A percentile compares a stretch with the other conserved stretches of the same genome.
Conservation (phyloP, 2,113 vertebrate genomes). For the Spermophilus dauricus region DNA sequence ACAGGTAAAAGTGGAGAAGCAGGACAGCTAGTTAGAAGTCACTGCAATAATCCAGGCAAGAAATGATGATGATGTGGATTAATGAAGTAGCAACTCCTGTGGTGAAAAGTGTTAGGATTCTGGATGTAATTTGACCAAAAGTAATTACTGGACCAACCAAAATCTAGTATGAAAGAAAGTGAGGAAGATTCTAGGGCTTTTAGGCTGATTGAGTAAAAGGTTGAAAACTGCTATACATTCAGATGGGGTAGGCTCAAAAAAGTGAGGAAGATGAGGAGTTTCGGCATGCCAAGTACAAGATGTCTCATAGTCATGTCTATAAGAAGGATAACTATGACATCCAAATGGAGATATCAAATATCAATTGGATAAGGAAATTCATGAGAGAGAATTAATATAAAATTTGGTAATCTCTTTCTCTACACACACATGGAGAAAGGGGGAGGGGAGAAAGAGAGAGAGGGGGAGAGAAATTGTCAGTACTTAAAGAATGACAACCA, state of each 20-base stretch:
- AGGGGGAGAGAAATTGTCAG: too few species aligned
- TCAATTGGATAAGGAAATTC: not conserved
- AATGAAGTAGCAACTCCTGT: not conserved
- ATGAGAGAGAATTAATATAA: not conserved
- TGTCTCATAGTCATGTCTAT: not conserved
- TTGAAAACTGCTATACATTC: not conserved
- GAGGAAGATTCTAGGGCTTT: not conserved
- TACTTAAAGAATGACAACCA: not conserved
- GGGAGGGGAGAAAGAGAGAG: too few species aligned
- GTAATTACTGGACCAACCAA: not conserved
- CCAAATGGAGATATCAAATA: not conserved
- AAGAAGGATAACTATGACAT: not conserved
- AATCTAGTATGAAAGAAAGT: not conserved
- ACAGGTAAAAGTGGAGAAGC: not conserved
- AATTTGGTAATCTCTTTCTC: too few species aligned
- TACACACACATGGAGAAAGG: too few species aligned
- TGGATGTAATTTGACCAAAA: slow-evolving; percentile 29
- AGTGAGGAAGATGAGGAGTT: not conserved
- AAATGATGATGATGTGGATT: not conserved
- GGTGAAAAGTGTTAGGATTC: not conserved
- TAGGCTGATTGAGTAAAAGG: not conserved
- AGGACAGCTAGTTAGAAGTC: not conserved
- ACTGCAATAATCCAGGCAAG: not conserved
- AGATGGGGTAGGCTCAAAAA: not conserved
- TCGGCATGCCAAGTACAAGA: not conserved